Percentiles rank a stretch among this genome's conserved stretches.
phyloP scores from a whole-genome alignment of 2,797 vertebrate genomes.

The Hippopotamyrus pictus region DNA sequence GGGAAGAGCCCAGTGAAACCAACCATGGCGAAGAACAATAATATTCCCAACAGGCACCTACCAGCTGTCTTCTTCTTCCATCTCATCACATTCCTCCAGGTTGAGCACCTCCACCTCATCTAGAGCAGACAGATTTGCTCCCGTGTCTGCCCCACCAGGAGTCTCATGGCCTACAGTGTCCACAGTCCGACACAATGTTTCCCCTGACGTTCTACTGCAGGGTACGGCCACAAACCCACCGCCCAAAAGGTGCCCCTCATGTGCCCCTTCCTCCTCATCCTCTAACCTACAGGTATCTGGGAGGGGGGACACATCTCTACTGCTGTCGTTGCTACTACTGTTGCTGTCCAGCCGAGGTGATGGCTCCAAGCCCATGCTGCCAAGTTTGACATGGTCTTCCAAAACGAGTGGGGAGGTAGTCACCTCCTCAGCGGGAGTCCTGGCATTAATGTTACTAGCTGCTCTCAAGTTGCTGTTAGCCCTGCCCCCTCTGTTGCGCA shows the following conservation, averaged over 20 bases:
- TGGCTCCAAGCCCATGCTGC: constrained; percentile 46
- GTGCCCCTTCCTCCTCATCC: constrained; percentile 40
- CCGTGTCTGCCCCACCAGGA: constrained; percentile 51
- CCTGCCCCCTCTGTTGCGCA: constrained; percentile 60
- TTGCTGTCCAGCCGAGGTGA: constrained; percentile 50
- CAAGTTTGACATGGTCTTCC: constrained; percentile 42
- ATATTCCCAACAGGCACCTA: constrained; percentile 50
- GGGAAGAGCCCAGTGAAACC: not conserved
- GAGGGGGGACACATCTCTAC: constrained; percentile 58
- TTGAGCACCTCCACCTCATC: constrained; percentile 82
- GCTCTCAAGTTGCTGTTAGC: constrained; percentile 45
- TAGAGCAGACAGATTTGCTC: constrained; percentile 58
- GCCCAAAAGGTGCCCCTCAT: constrained; percentile 33
- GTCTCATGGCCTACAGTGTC: constrained; percentile 60
- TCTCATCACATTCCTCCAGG: constrained; percentile 67
- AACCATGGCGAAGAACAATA: not conserved
- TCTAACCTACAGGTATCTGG: constrained; percentile 42
- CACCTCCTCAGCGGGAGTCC: constrained; percentile 38
- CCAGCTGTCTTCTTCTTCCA: constrained; percentile 78
- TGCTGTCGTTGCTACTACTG: constrained; percentile 46
- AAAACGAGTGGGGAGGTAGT: constrained; percentile 34
- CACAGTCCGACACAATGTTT: constrained; percentile 48
- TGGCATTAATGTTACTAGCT: constrained; percentile 44
- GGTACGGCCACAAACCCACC: constrained; percentile 48
- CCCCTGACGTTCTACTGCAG: constrained; percentile 41